phyloP scores from a whole-genome alignment of 2,888 invertebrate species.

The Lepidocyrtinus sp. region DNA sequence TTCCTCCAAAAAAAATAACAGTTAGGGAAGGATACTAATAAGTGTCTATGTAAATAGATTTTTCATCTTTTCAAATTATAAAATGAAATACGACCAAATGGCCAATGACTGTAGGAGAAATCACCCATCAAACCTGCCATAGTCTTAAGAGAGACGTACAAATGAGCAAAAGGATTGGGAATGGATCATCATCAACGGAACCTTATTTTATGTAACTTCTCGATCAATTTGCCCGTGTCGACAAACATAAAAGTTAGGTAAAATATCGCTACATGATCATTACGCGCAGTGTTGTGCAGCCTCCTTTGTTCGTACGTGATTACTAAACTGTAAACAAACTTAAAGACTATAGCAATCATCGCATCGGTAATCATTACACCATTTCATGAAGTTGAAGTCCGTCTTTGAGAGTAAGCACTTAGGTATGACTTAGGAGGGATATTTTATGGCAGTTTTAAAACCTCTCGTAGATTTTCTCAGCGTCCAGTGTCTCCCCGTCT shows the following conservation, averaged over 20 bases:
- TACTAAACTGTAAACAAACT: background rate
- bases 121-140: slow-evolving; percentile 49
- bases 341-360: background rate
- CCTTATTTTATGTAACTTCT: slow-evolving; percentile 28
- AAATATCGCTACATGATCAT: background rate
- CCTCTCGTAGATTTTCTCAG: too few species aligned
- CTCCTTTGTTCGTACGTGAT: slow-evolving; percentile 2
- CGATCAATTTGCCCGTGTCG: background rate
- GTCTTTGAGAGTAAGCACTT: too few species aligned
- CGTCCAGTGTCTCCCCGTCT: too few species aligned
- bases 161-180: slow-evolving; percentile 34
- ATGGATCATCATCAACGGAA: slow-evolving; percentile 39
- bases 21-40: slow-evolving; percentile 26
- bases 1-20: slow-evolving; percentile 20
- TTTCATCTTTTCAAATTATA: slow-evolving; percentile 46
- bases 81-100: slow-evolving; percentile 47
- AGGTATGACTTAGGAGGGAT: too few species aligned
- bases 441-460: too few species aligned
- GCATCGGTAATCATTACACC: background rate
- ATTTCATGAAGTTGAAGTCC: too few species aligned
- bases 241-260: background rate
- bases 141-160: background rate
- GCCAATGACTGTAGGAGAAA: slow-evolving; percentile 14
- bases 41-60: slow-evolving; percentile 39
- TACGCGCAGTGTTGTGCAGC: background rate